Conservation (phyloP, 2,113 vertebrate species). For the Psittacara wagleri region DNA sequence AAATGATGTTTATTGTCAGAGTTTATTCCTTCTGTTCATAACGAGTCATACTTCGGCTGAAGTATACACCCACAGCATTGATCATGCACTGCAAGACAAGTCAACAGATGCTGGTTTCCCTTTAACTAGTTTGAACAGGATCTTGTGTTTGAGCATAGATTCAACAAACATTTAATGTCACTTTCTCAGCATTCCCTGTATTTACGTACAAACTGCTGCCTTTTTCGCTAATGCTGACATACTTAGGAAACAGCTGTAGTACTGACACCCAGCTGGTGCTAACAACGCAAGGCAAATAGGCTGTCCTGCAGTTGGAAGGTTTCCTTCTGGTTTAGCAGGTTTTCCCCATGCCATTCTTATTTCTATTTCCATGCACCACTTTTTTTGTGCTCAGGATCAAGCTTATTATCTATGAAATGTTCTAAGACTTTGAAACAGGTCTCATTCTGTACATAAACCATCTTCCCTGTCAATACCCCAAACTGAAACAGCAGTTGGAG, state of each 20-base stretch:
- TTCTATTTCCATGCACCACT: background rate
- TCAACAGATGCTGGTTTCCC: background rate
- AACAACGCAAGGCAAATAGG: slow-evolving; percentile 4
- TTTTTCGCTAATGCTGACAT: background rate
- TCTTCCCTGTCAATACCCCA: background rate
- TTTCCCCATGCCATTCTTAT: background rate
- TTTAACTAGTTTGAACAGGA: background rate
- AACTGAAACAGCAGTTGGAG: background rate
- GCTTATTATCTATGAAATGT: background rate
- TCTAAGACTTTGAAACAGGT: background rate
- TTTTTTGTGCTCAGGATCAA: background rate
- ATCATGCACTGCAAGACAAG: background rate
- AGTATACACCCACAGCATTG: background rate
- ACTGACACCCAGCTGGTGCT: slow-evolving; percentile 21
- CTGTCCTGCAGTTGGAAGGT: background rate
- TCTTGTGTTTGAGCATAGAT: background rate
- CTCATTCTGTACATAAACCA: background rate
- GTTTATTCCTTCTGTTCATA: background rate
- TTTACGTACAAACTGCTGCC: background rate
- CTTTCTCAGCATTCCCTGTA: background rate
- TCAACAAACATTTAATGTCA: background rate
- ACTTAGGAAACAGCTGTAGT: background rate
- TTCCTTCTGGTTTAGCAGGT: background rate
- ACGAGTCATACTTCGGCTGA: background rate
- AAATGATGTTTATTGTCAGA: background rate